A percentile compares a stretch with the other conserved stretches of the same genome.
Conservation (phyloP, 2,113 vertebrate species). For the Cheirogaleus medius region DNA sequence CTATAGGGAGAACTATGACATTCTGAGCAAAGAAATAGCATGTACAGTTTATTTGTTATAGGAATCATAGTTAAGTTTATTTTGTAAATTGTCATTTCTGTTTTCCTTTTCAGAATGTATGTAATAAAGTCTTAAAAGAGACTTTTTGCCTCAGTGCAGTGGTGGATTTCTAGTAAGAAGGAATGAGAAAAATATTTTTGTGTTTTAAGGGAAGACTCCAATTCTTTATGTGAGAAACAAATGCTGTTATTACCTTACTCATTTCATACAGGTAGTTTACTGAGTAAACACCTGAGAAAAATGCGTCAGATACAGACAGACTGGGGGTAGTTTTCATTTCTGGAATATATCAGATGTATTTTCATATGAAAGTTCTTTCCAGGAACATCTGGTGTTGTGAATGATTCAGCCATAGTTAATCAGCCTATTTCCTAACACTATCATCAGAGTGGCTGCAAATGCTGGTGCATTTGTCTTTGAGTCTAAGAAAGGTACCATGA, state of each 20-base stretch:
- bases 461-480: not conserved
- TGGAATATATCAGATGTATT: slow-evolving; percentile 43
- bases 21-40: too few species aligned
- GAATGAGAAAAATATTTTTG: not conserved
- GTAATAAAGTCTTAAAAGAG: not conserved
- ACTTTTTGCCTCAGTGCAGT: not conserved
- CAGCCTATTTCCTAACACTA: slow-evolving; percentile 56
- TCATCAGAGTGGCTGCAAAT: slow-evolving; percentile 40
- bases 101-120: not conserved
- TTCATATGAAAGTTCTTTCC: slow-evolving; percentile 57
- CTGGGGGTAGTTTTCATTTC: slow-evolving; percentile 53
- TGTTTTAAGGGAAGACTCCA: not conserved
- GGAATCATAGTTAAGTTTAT: not conserved
- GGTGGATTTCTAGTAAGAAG: not conserved
- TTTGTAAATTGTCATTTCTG: not conserved
- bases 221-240: slow-evolving; percentile 9
- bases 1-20: too few species aligned
- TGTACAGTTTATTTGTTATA: not conserved
- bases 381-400: slow-evolving; percentile 72
- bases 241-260: not conserved
- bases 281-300: slow-evolving; percentile 22
- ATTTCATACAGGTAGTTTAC: not conserved
- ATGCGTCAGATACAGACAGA: slow-evolving; percentile 50
- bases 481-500: not conserved
- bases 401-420: slow-evolving; percentile 68